Evolutionary conservation across 1,140 invertebrate species (phyloP).

Genomic region (Akabosia matsudoensis): DNA sequence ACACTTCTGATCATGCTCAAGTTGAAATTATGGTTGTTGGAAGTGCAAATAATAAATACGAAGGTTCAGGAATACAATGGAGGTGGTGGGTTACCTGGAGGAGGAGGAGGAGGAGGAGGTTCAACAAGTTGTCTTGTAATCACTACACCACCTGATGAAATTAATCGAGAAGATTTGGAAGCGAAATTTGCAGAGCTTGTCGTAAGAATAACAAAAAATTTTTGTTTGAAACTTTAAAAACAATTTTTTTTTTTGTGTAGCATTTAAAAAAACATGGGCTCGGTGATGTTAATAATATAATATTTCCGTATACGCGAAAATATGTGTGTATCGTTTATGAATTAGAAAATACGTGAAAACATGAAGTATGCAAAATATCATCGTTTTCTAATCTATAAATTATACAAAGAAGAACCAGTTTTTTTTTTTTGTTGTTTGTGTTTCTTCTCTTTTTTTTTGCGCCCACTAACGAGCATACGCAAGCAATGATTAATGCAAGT

Average conservation of each 20-base stretch:
- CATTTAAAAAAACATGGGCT: too few relatives aligned
- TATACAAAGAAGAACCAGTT: too few relatives aligned
- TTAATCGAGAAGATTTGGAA: constrained; percentile 71
- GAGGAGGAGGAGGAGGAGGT: background rate
- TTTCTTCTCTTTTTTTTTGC: too few relatives aligned
- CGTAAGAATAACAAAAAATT: constrained; percentile 57
- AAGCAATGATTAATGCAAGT: too few relatives aligned
- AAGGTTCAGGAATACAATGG: background rate
- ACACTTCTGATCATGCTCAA: background rate
- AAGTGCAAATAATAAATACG: background rate
- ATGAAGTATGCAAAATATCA: too few relatives aligned
- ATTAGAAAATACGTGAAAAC: too few relatives aligned
- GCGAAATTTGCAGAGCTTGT: constrained; percentile 90
- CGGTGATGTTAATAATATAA: background rate
- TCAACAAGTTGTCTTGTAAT: constrained; percentile 12
- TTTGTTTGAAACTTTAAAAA: background rate
- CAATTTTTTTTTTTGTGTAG: too few relatives aligned
- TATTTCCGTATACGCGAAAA: background rate
- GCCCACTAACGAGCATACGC: too few relatives aligned
- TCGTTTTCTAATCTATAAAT: too few relatives aligned
- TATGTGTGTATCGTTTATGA: too few relatives aligned
- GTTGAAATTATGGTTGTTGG: constrained; percentile 1
- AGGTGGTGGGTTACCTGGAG: background rate
- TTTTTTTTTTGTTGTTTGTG: too few relatives aligned
- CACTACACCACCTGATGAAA: constrained; percentile 62